Base-by-base conservation (phyloP, 1,140 invertebrate genomes). In the Nomia melanderi region DNA sequence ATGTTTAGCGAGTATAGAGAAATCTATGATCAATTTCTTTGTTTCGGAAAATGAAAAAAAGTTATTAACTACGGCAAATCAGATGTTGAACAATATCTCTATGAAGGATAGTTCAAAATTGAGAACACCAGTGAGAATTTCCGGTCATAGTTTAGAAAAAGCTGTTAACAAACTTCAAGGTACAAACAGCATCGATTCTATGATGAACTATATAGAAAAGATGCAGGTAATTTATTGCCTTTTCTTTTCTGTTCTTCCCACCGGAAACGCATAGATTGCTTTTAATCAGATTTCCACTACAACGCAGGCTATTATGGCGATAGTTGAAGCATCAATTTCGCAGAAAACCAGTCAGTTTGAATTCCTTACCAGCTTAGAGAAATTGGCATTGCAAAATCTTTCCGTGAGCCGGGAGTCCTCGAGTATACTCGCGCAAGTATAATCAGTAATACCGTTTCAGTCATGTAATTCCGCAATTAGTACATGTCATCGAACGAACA, bases 41-140 rank as follows among this genome's bases (percentile, higher is more conserved):
- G 92, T 95, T 47, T 93, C 92, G 63, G 93, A 94, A 85, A 93
- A 93, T 9, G 94, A 94, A 85, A 94, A 94, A 76, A 93, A 94
- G 59, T 93, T 94, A 23, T 91, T 94, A 89, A 89, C 93, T 25
- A 90, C 91, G 60, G 81, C 94, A 8, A 94, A 94, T 83, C 93
- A 94, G 87, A 94, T 93, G 82, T 79, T 95, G 11, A 90, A 92
- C 1, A 93, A 93, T 41, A 89, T 92, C 23, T 74, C 74, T 8
- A 69, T 60, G 17, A 88, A 91, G 90, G 76, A 92, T 91, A 88
- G 92, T 79, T 83, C 86, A 36, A 88, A 92, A 87, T 62, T 89
- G 64, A 86, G 69, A 60, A 80, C 91, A 60, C 64, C 89, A 33
- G 87, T 87, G 41, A 84, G 91, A 87, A 93, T 95, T 47, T 94